Evolutionary conservation across 2,797 vertebrate species (phyloP), one percentile per base, ranked within the genome.

Genomic region (Aplochiton taeniatus): DNA sequence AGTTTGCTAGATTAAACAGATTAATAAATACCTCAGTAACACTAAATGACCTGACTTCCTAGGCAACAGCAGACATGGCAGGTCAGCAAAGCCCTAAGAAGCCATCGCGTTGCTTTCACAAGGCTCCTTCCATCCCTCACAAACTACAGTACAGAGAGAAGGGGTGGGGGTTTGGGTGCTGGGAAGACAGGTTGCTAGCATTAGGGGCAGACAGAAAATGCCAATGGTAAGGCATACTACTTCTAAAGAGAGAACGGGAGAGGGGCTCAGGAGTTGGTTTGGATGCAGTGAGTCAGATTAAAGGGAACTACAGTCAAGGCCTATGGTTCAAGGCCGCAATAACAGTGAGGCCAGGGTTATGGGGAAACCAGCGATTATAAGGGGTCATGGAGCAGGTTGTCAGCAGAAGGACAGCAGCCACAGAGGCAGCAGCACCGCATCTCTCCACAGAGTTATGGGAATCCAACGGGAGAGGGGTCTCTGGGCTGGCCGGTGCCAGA

Each of bases 21-120:
- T 81, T 78, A 79, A 83, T 85, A 84, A 87, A 87, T 83, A 81
- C 79, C 70, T 81, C 61, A 67, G 74, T 82, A 80, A 83, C 46
- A 74, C 64, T 65, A 71, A 74, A 83, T 79, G 73, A 73, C 58
- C 59, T 14, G 69, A 82, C 75, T 77, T 81, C 77, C 62, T 64
- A 43, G 57, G 78, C 70, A 84, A 79, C 71, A 82, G 68, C 60
- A 70, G 70, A 61, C 56, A 79, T 78, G 74, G 73, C 70, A 78
- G 11, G n/a, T 58, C 31, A 74, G 44, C 68, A 82, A 68, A 74
- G 66, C 70, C 58, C 51, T 41, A 61, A 61, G 9, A 68, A 71
- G 57, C 63, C 74, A 69, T 78, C 69, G 65, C 62, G n/a, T n/a
- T 61, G 43, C 63, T 72, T 58, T 51, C 60, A 75, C 66, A 78